phyloP scores from a whole-genome alignment of 1,140 invertebrate genomes.

The Plutomurus gul region DNA sequence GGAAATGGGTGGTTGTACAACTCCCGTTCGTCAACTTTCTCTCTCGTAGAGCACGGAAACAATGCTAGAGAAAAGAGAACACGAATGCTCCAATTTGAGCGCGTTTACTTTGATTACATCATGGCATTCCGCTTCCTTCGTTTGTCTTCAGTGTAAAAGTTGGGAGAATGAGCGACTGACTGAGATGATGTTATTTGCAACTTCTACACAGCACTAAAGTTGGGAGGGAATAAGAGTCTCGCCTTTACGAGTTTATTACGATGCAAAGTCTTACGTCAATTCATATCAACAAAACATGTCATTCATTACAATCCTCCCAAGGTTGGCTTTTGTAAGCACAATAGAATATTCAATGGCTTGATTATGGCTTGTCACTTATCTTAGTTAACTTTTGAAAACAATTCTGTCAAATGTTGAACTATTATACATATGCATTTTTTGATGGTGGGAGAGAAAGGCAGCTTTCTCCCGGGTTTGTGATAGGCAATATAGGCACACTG shows the following conservation, averaged over 20 bases:
- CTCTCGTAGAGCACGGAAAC: too few species aligned
- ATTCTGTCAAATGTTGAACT: neutral
- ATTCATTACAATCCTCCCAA: neutral
- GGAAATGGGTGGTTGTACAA: too few species aligned
- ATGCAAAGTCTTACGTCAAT: neutral
- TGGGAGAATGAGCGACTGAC: neutral
- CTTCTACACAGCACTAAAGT: too few species aligned
- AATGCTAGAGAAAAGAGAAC: neutral
- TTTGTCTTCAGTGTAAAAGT: neutral
- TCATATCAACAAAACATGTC: neutral
- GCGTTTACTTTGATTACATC: neutral
- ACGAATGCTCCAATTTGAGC: neutral
- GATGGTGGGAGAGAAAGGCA: neutral
- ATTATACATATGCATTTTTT: neutral
- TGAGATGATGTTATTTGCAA: too few species aligned
- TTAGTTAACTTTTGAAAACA: neutral
- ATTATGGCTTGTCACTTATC: neutral
- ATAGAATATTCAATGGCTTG: neutral
- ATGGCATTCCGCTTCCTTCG: neutral
- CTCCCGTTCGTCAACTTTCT: too few species aligned
- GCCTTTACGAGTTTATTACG: neutral
- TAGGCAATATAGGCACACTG: neutral
- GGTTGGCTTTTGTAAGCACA: neutral
- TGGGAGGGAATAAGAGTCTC: too few species aligned
- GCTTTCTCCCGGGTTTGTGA: too few species aligned